These are phyloP conservation scores for Selene dorsalis DNA, from an alignment of 2,797 vertebrate genomes.

Conservation along the genomic window DNA sequence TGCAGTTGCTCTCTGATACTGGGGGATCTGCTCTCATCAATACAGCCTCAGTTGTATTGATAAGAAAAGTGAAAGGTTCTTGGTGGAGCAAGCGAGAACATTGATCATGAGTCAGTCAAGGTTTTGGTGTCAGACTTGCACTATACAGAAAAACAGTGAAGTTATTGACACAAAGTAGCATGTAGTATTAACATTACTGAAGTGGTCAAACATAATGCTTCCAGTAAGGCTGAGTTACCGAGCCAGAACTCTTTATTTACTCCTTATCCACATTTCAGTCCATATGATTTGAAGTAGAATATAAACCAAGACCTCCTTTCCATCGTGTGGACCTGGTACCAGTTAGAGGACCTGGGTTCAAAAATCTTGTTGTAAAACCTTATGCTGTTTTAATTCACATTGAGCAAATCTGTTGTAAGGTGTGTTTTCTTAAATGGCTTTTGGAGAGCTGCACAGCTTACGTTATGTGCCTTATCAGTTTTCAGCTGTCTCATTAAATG, in stretches of 20 bases:
- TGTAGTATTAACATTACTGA: neutral
- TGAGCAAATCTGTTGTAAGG: neutral
- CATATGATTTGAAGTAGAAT: neutral
- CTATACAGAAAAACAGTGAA: neutral
- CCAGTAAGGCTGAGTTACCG: no score
- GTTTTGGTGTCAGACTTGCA: slow-evolving; percentile 6
- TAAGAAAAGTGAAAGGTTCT: slow-evolving; percentile 44
- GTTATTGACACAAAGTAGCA: slow-evolving; percentile 1
- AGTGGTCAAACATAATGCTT: neutral
- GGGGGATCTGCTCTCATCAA: slow-evolving; percentile 62
- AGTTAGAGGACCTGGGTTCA: no score
- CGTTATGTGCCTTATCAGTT: neutral
- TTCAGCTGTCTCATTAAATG: neutral
- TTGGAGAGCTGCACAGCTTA: neutral
- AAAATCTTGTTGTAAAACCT: neutral
- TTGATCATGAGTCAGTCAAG: neutral
- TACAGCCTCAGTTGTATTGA: slow-evolving; percentile 51
- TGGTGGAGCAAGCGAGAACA: neutral
- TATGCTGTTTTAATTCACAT: neutral
- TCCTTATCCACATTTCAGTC: neutral
- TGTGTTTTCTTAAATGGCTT: neutral
- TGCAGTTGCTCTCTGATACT: slow-evolving; percentile 55
- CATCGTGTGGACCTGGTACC: neutral
- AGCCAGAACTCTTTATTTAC: neutral
- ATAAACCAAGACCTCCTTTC: neutral